These are phyloP conservation scores for Vombatus ursinus DNA, from an alignment of 2,113 vertebrate genomes.

Conservation along the genomic window DNA sequence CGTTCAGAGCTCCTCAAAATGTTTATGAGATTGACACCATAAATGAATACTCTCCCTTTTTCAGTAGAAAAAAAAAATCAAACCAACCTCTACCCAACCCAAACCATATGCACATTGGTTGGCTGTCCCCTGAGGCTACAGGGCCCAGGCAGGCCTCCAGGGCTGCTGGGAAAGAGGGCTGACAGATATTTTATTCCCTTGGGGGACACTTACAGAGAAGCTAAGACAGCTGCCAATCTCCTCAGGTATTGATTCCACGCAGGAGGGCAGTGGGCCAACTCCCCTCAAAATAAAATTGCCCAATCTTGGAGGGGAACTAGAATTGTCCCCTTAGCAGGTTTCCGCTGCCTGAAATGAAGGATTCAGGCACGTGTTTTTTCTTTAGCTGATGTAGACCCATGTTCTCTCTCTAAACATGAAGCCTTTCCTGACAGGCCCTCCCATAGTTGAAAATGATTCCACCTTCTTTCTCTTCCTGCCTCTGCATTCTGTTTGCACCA, in stretches of 20 bases:
- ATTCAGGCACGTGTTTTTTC: background rate
- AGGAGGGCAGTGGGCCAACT: background rate
- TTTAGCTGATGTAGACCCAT: background rate
- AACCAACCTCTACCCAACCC: background rate
- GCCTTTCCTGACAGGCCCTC: background rate
- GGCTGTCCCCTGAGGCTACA: constrained; percentile 54
- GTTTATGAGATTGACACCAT: background rate
- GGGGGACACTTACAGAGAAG: background rate
- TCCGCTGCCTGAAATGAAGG: background rate
- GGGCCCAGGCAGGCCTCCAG: constrained; percentile 28
- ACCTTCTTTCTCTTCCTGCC: background rate
- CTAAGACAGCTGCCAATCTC: constrained; percentile 58
- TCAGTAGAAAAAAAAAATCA: background rate
- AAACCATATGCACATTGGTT: constrained; percentile 1
- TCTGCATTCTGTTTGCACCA: background rate
- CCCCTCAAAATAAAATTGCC: background rate
- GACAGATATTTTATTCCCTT: constrained; percentile 1
- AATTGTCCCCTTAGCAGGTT: background rate
- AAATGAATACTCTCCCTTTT: background rate
- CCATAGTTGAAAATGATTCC: background rate
- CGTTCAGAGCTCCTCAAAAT: background rate
- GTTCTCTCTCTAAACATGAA: background rate
- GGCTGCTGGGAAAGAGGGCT: background rate
- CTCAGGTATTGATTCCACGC: background rate
- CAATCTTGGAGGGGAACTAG: background rate